Base-by-base conservation (phyloP, 2,113 vertebrate genomes). In the Prietella phreatophila region DNA sequence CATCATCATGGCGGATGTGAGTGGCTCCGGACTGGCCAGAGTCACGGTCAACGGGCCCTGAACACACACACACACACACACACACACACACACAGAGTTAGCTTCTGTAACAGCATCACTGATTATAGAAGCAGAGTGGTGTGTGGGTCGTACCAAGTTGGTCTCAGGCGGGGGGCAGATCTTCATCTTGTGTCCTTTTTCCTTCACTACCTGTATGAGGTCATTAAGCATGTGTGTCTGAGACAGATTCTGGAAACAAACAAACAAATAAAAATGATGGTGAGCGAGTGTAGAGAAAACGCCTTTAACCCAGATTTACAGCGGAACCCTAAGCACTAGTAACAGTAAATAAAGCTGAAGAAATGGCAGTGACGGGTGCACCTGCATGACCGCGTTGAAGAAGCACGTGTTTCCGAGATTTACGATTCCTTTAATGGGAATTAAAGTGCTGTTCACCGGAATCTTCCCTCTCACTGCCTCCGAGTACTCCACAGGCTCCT, bases 331-430 rank as follows among this genome's bases (percentile, higher is more conserved):
- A 5, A 71, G 19, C 15, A 36, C 67, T 36, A 47, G 13, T 5
- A 11, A 47, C 9, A 22, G 42, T 1, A 42, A 75, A 50, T 27
- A 25, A 25, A 53, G 1, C 5, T 15, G 15, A 19, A 22, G 22
- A 39, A 75, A 42, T n/a, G 15, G 3, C 22, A 55, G 17, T 4
- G 36, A n/a, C 15, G 42, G 85, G 91, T 93, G 94, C 0, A 99
- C 98, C 97, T 99, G 98, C 96, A 99, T 97, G 30, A 99, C 97
- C 61, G 98, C 97, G 91, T 99, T 99, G 93, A 99, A 99, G 95
- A 99, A 99, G 93, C 98, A 99, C 0, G 98, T 99, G 93, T 99
- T 99, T 75, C 98, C 98, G 84, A 99, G 95, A 94, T 99, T 99
- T 84, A 94, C 97, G 92, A 99, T 97, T 95, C 98, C 98, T 95